Evolutionary conservation across 2,888 invertebrate species (phyloP).

Genomic region (Tholera decimalis): DNA sequence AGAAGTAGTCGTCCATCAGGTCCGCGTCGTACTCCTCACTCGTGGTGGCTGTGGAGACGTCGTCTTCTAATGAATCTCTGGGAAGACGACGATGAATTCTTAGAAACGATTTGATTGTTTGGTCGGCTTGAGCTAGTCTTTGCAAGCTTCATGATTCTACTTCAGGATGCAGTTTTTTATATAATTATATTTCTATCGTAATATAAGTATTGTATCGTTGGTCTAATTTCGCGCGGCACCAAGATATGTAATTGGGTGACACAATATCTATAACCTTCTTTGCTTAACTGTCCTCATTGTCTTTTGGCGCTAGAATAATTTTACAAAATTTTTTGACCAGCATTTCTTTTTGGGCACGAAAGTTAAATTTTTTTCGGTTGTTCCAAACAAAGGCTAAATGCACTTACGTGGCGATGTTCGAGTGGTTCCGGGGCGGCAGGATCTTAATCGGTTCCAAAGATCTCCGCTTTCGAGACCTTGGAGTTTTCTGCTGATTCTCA

Average conservation of each 20-base stretch:
- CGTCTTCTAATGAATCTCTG: conserved; percentile 72
- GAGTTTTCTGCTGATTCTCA: conserved; percentile 52
- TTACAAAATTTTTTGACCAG: too few species aligned
- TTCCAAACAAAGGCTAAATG: neutral
- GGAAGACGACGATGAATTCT: neutral
- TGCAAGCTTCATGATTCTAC: neutral
- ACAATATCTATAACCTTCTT: too few species aligned
- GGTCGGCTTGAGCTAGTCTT: neutral
- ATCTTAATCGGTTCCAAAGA: conserved; percentile 71
- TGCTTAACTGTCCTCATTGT: too few species aligned
- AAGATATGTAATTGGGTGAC: too few species aligned
- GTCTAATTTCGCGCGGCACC: too few species aligned
- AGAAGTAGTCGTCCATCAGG: conserved; percentile 76
- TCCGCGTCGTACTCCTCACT: conserved; percentile 77
- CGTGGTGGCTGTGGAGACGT: conserved; percentile 76
- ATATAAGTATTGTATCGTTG: too few species aligned
- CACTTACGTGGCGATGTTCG: conserved; percentile 58
- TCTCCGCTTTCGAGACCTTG: conserved; percentile 60
- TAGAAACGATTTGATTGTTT: neutral
- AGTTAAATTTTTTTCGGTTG: too few species aligned
- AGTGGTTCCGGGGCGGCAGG: conserved; percentile 38
- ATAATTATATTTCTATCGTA: too few species aligned
- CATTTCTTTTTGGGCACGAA: too few species aligned
- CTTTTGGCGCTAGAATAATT: too few species aligned
- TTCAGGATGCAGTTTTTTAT: too few species aligned